These are phyloP conservation scores for Pasiphila rectangulata DNA, from an alignment of 2,888 invertebrate genomes.

Conservation along the genomic window DNA sequence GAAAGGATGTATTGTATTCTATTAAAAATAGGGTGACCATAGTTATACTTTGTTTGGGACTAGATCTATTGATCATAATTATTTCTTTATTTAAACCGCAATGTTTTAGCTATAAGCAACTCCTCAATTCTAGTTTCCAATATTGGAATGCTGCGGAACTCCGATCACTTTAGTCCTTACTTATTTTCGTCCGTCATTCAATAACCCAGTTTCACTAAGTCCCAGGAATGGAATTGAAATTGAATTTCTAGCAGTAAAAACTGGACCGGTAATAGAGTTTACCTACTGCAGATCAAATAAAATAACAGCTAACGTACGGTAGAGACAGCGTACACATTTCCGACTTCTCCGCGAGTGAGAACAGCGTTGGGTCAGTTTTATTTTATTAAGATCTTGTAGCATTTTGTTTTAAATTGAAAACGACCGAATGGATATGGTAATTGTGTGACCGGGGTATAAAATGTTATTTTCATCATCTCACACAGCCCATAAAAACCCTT, in stretches of 20 bases:
- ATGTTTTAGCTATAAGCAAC: conserved; percentile 18
- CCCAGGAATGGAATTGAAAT: conserved; percentile 62
- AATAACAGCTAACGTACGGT: conserved; percentile 58
- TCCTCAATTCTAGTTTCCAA: conserved; percentile 11
- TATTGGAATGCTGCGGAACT: conserved; percentile 24
- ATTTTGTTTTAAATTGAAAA: conserved; percentile 5
- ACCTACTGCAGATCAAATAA: conserved; percentile 71
- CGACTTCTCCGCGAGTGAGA: conserved; percentile 19
- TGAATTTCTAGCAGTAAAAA: conserved; percentile 75
- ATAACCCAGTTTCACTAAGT: conserved; percentile 66
- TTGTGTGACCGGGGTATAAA: background rate
- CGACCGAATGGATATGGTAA: conserved; percentile 7
- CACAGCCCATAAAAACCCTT: no score
- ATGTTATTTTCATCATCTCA: no score
- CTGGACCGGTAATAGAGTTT: conserved; percentile 72
- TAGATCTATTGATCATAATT: no score
- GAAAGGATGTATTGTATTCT: no score
- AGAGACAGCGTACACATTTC: conserved; percentile 49
- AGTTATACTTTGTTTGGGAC: no score
- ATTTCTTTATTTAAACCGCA: conserved; percentile 4
- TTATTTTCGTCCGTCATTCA: conserved; percentile 56
- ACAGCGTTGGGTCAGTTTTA: conserved; percentile 27
- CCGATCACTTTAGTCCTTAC: conserved; percentile 36
- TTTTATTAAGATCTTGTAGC: conserved; percentile 22
- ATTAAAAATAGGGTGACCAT: no score